Base-by-base conservation (phyloP, 1,140 invertebrate species). In the Zaprionus ornatus region DNA sequence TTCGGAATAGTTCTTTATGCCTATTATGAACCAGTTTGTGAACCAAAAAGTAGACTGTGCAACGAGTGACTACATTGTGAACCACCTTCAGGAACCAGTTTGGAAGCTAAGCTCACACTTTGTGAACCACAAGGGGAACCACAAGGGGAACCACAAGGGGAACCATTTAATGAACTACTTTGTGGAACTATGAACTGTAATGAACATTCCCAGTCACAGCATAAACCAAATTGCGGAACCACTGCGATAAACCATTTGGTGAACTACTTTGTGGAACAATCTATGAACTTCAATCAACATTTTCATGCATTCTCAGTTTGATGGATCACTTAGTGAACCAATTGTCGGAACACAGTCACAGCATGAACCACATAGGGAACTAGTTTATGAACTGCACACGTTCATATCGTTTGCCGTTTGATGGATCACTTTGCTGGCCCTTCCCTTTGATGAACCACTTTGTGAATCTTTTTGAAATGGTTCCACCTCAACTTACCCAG, bases 401-500 rank as follows among this genome's bases (percentile, higher is more conserved):
- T 19, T 19, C 17, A 12, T 21, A 21, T 48, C 10, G 17, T 48
- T 17, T 3, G 19, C 45, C 7, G 7, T 17, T 21, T 3, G 9
- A 12, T 21, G 45, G 19, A 48, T 21, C 5, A 54, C 21, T 15
- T 52, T 25, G 10, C 2, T 52, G 6, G 10, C 10, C 9, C 15
- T 25, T 4, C 21, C 0, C 37, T 40, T 17, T 15, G 23, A 50
- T 21, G 50, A 54, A 48, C 17, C 45, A 19, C 45, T 50, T 21
- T 1, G 17, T 13, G 45, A 21, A 15, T 4, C 48, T 25, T 2
- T 50, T 25, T 27, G 42, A 17, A 19, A 48, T 17, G 6, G 3
- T 5, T 27, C 4, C 4, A 1, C 42, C n/a, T 1, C 45, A 21
- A 50, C 45, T 78, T 66, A 88, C 84, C 84, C 42, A 88, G 29